Conservation (phyloP, 2,797 vertebrate species). For the Mastacembelus armatus region DNA sequence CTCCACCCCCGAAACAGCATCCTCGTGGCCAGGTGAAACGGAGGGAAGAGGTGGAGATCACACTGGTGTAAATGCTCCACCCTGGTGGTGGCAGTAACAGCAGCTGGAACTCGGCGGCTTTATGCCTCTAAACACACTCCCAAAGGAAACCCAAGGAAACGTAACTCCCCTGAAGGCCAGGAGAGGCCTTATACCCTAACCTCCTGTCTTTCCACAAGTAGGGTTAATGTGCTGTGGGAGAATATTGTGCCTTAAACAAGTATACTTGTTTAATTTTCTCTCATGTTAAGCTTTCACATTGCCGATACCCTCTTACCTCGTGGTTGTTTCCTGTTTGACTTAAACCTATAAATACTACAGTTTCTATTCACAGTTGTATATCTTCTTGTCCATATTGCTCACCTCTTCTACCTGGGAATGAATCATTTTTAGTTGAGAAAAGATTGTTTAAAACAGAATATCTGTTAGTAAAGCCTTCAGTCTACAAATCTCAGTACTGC, state of each 20-base stretch:
- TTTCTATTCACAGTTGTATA: neutral
- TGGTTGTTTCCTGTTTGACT: neutral
- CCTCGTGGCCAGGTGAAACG: constrained; percentile 92
- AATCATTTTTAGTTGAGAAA: neutral
- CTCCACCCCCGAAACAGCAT: constrained; percentile 91
- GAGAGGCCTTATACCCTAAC: constrained; percentile 2
- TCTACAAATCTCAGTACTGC: neutral
- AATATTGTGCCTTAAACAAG: constrained; percentile 49
- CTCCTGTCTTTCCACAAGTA: constrained; percentile 1
- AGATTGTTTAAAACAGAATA: too few species aligned
- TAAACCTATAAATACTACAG: neutral
- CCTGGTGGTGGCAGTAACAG: constrained; percentile 29
- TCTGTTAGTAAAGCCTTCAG: neutral
- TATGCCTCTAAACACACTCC: constrained; percentile 30
- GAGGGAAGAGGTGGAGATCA: constrained; percentile 96
- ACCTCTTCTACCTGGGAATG: constrained; percentile 3
- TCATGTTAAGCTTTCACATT: neutral
- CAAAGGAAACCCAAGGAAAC: constrained; percentile 40
- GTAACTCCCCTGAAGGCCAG: constrained; percentile 1
- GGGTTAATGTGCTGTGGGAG: constrained; percentile 45
- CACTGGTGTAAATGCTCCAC: constrained; percentile 87
- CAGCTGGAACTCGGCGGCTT: constrained; percentile 27
- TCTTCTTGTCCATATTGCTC: neutral
- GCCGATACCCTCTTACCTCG: neutral
- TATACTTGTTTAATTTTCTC: constrained; percentile 11